These are phyloP conservation scores for Triops cancriformis DNA, from an alignment of 1,140 invertebrate genomes.

Conservation along the genomic window DNA sequence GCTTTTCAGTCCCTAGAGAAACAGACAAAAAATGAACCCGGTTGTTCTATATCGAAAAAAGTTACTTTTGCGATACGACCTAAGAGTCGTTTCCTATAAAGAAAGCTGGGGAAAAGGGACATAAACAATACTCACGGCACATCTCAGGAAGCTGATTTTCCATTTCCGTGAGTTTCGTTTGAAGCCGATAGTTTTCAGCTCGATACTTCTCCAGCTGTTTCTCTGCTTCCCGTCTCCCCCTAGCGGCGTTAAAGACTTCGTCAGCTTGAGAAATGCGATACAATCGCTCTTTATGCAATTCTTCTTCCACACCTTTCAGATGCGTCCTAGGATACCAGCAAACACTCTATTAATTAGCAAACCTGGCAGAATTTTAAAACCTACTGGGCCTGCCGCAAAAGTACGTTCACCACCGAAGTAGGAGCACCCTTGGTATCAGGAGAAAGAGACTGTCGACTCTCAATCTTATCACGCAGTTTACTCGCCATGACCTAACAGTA, in stretches of 20 bases:
- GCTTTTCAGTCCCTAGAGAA: not conserved
- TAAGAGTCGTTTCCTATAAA: no score
- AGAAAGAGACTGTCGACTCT: not conserved
- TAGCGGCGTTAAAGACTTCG: not conserved
- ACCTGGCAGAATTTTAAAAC: not conserved
- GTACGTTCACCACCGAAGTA: not conserved
- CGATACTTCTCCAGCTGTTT: not conserved
- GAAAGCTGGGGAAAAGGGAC: not conserved
- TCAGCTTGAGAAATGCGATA: not conserved
- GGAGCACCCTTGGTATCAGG: not conserved
- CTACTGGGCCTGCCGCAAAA: not conserved
- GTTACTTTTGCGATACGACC: no score
- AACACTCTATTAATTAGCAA: not conserved
- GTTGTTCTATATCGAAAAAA: no score
- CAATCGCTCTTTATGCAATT: not conserved
- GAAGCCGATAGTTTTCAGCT: not conserved
- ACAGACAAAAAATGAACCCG: no score
- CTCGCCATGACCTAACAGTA: not conserved
- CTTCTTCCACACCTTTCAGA: not conserved
- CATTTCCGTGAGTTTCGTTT: not conserved
- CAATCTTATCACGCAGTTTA: not conserved
- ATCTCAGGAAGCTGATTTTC: not conserved
- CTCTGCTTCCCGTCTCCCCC: not conserved
- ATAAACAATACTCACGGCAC: not conserved
- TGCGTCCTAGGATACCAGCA: not conserved